Conservation (phyloP, 35 echinoderm and acorn worm species). For the Hemicentrotus pulcherrimus region DNA sequence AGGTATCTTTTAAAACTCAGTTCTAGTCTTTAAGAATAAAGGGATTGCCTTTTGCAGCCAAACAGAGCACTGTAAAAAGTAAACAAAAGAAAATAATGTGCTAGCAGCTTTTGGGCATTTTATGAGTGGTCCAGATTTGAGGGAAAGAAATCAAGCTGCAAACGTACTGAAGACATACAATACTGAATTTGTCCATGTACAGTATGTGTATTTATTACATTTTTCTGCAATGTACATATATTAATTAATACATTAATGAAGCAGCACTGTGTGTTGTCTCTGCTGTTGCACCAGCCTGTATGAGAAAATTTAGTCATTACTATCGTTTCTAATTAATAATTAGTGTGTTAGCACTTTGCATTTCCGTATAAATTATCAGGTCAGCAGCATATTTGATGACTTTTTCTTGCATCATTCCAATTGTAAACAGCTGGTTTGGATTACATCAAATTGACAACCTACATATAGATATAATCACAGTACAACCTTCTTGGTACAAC, state of each 20-base stretch:
- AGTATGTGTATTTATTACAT: too few relatives aligned
- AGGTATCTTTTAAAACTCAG: background rate
- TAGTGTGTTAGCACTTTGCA: background rate
- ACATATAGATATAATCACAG: too few relatives aligned
- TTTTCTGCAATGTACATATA: too few relatives aligned
- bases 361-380: background rate
- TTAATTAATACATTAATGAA: too few relatives aligned
- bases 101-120: background rate
- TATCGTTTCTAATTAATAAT: background rate
- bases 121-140: background rate
- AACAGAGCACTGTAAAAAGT: background rate
- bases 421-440: background rate
- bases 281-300: background rate
- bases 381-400: background rate
- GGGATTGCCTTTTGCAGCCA: background rate
- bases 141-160: background rate
- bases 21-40: background rate
- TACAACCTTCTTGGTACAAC: too few relatives aligned
- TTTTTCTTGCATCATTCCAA: background rate
- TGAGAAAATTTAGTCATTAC: background rate
- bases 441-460: background rate
- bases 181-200: too few relatives aligned
- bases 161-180: background rate
- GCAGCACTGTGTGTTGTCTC: background rate
- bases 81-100: too few relatives aligned